These are phyloP conservation scores for Myrmophylax atrothorax DNA, from an alignment of 2,113 vertebrate genomes.

Conservation along the genomic window DNA sequence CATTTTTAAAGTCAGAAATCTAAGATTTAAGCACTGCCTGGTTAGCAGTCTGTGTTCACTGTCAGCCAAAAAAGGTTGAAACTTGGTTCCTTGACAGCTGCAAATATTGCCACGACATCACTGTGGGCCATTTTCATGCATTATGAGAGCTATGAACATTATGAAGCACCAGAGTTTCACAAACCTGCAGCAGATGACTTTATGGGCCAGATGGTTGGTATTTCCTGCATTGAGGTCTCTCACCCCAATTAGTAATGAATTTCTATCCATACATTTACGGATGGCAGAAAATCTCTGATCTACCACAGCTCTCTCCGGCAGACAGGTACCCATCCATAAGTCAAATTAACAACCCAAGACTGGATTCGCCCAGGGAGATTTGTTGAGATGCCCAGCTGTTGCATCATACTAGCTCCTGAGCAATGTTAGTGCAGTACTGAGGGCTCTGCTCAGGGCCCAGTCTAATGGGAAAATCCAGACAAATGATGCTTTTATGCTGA, in stretches of 20 bases:
- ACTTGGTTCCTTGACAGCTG: not conserved
- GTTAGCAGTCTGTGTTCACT: not conserved
- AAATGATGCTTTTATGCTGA: not conserved
- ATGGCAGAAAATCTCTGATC: not conserved
- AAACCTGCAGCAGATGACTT: not conserved
- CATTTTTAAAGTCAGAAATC: not conserved
- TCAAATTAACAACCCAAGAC: not conserved
- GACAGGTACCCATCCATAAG: not conserved
- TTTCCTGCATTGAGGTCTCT: not conserved
- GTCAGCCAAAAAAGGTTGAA: not conserved
- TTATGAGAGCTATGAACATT: not conserved
- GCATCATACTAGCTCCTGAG: not conserved
- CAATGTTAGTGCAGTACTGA: not conserved
- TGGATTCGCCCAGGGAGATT: not conserved
- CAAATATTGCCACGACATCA: not conserved
- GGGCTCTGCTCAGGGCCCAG: not conserved
- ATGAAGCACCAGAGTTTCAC: not conserved
- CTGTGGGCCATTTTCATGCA: not conserved
- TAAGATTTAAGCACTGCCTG: not conserved
- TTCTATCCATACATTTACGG: not conserved
- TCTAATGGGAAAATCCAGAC: not conserved
- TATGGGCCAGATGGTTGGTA: not conserved
- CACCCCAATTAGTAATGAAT: not conserved
- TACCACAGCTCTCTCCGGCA: not conserved
- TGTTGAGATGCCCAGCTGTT: not conserved